Evolutionary conservation across 2,113 vertebrate genomes (phyloP).

Genomic region (Tichodroma muraria): DNA sequence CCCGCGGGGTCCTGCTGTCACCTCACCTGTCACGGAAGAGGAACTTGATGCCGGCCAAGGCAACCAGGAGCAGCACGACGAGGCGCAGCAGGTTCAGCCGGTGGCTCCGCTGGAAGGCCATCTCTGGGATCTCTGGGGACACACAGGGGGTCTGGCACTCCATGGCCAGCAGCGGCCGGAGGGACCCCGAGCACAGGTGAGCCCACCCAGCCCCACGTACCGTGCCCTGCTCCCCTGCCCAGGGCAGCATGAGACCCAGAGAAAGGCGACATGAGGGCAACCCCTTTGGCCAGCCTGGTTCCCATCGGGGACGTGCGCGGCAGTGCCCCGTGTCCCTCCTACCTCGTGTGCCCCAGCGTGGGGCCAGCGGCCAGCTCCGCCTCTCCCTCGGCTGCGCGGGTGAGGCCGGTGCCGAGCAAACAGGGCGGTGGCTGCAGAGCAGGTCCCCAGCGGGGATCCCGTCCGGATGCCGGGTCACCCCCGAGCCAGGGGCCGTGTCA

Average conservation of each 20-base stretch:
- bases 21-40: slow-evolving; percentile 64
- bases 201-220: background rate
- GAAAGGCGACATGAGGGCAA: background rate
- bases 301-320: rapidly evolving
- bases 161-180: rapidly evolving
- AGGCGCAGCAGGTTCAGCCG: slow-evolving; percentile 59
- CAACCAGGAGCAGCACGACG: slow-evolving; percentile 34
- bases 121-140: slow-evolving; percentile 23
- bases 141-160: background rate
- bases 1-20: background rate
- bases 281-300: background rate
- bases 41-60: slow-evolving; percentile 57
- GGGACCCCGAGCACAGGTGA: background rate
- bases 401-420: background rate
- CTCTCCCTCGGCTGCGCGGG: background rate
- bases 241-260: background rate
- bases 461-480: background rate
- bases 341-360: background rate
- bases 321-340: background rate
- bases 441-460: background rate
- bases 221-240: background rate
- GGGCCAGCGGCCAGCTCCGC: background rate
- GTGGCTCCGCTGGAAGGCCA: slow-evolving; percentile 53
- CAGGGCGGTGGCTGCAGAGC: background rate
- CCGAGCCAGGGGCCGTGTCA: background rate